Percentiles rank a stretch among this genome's conserved stretches.
Evolutionary conservation across 2,888 invertebrate species (phyloP).

Genomic region (Anorthoa munda): DNA sequence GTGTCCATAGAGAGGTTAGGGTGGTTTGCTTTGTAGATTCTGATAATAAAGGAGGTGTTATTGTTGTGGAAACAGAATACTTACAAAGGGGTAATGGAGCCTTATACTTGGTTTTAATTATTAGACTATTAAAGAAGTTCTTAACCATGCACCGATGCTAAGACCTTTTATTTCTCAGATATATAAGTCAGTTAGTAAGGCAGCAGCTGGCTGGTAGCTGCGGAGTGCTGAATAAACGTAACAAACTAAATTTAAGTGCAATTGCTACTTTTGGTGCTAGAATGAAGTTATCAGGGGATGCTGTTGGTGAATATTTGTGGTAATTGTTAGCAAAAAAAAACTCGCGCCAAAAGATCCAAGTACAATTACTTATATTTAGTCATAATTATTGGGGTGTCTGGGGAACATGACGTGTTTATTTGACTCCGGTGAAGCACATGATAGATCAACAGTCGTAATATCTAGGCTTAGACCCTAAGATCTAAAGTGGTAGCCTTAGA

Average conservation of each 20-base stretch:
- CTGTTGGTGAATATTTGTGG: not conserved
- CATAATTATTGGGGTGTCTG: too few relatives aligned
- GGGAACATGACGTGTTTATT: too few relatives aligned
- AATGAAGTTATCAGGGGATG: not conserved
- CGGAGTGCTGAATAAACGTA: not conserved
- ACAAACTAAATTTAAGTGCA: too few relatives aligned
- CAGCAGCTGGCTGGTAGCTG: not conserved
- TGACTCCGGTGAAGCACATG: not conserved
- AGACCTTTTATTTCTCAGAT: not conserved
- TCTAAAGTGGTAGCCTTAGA: not conserved
- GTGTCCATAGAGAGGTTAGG: not conserved
- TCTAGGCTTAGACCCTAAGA: not conserved
- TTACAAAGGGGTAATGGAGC: not conserved
- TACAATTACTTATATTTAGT: too few relatives aligned
- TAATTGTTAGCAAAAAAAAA: not conserved
- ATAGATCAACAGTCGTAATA: not conserved
- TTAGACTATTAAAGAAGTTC: not conserved
- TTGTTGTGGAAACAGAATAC: constrained; percentile 1
- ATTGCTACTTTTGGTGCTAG: too few relatives aligned
- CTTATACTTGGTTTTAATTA: not conserved
- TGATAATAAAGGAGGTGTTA: not conserved
- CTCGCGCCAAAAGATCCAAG: too few relatives aligned
- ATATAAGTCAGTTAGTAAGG: not conserved
- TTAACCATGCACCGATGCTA: not conserved
- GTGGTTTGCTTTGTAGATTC: constrained; percentile 15